phyloP scores from a whole-genome alignment of 2,113 vertebrate species.

The Coregonus clupeaformis region DNA sequence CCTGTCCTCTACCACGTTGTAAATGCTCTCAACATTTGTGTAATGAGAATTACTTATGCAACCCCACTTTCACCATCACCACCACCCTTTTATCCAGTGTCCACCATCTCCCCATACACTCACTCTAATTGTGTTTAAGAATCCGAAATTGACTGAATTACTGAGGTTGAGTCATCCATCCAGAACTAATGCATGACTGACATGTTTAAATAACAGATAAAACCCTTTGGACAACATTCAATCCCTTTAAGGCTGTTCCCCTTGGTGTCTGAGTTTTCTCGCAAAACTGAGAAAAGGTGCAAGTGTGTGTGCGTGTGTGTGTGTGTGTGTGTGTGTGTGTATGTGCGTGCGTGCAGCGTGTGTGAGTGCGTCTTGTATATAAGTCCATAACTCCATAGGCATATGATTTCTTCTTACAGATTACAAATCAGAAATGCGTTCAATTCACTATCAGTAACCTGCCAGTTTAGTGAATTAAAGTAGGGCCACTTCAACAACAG shows the following conservation, averaged over 20 bases:
- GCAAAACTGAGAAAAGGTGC: neutral
- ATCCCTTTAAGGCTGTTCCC: neutral
- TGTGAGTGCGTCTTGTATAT: neutral
- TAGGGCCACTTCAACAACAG: neutral
- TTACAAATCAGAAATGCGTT: neutral
- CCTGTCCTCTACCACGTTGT: neutral
- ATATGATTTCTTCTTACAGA: neutral
- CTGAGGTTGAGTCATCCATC: neutral
- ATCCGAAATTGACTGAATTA: neutral
- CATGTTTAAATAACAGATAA: neutral
- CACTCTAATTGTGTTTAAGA: neutral
- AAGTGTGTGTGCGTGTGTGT: neutral
- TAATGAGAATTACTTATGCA: neutral
- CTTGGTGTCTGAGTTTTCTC: neutral
- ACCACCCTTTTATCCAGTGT: neutral
- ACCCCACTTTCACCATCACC: neutral
- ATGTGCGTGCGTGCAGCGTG: neutral
- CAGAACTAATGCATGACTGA: neutral
- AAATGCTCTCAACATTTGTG: neutral
- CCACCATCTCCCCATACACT: neutral
- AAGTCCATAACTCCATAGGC: neutral
- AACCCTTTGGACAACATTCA: neutral
- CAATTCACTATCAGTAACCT: neutral
- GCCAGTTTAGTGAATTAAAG: neutral
- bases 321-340: constrained; percentile 1